phyloP scores from a whole-genome alignment of 2,888 invertebrate genomes.

The Phrixothrix hirtus region DNA sequence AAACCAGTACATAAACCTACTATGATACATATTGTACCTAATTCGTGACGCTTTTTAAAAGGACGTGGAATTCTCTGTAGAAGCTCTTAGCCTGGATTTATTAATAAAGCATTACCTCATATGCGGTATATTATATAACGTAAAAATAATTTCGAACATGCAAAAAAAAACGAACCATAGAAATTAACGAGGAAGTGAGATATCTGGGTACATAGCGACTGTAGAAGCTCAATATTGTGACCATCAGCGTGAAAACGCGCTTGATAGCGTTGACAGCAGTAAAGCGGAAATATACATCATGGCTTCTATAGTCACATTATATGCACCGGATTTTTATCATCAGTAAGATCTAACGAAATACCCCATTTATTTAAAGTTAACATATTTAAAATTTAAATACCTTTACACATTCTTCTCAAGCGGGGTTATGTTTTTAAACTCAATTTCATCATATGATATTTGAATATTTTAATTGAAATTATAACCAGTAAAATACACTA shows the following conservation, averaged over 20 bases:
- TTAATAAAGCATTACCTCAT: too few species aligned
- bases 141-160: too few species aligned
- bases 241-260: slow-evolving; percentile 36
- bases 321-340: slow-evolving; percentile 34
- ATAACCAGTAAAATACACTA: slow-evolving; percentile 30
- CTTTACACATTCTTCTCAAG: slow-evolving; percentile 34
- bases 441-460: slow-evolving; percentile 23
- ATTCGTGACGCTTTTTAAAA: too few species aligned
- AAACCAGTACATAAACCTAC: too few species aligned
- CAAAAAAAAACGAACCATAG: too few species aligned
- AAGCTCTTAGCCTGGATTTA: too few species aligned
- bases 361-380: slow-evolving; percentile 36
- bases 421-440: slow-evolving; percentile 18
- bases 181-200: slow-evolving; percentile 17
- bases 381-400: slow-evolving; percentile 39
- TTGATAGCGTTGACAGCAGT: slow-evolving; percentile 37
- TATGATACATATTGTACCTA: too few species aligned
- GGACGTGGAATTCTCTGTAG: too few species aligned
- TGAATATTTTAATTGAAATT: slow-evolving; percentile 33
- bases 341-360: slow-evolving; percentile 38
- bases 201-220: slow-evolving; percentile 17
- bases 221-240: slow-evolving; percentile 30
- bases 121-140: too few species aligned
- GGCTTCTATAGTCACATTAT: slow-evolving; percentile 35
- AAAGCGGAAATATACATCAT: slow-evolving; percentile 40